phyloP scores from a whole-genome alignment of 2,113 vertebrate genomes.

The Zapus hudsonius region DNA sequence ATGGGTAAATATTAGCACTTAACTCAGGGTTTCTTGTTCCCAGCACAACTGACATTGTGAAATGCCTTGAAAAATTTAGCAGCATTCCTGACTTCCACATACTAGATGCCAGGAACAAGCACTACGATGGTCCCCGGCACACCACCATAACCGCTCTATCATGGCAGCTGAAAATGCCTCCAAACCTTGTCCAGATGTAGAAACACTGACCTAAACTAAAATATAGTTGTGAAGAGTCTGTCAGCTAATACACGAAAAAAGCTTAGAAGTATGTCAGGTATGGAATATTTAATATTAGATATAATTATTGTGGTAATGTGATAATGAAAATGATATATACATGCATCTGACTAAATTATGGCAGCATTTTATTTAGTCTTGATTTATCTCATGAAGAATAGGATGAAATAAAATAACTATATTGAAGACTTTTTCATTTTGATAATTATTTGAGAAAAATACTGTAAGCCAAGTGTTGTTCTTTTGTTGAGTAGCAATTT shows the following conservation, averaged over 20 bases:
- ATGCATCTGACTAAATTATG: background rate
- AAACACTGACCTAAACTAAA: background rate
- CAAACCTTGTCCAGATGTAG: background rate
- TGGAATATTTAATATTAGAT: background rate
- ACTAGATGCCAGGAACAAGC: background rate
- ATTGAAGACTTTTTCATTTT: background rate
- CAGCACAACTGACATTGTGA: background rate
- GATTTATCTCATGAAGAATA: background rate
- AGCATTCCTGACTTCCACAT: background rate
- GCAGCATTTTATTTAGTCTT: background rate
- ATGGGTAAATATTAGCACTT: background rate
- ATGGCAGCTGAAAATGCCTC: background rate
- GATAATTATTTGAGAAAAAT: conserved; percentile 10
- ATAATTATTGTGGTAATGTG: background rate
- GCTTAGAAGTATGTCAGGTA: background rate
- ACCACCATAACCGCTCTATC: background rate
- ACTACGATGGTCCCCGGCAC: background rate
- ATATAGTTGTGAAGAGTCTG: background rate
- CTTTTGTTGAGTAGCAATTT: background rate
- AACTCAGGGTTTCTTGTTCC: background rate
- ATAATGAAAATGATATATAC: background rate
- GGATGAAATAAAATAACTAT: background rate
- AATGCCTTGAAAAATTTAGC: background rate
- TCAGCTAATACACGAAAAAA: background rate
- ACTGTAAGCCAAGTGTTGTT: background rate